These are phyloP conservation scores for Thermophis baileyi DNA, from an alignment of 2,113 vertebrate genomes.

Conservation along the genomic window DNA sequence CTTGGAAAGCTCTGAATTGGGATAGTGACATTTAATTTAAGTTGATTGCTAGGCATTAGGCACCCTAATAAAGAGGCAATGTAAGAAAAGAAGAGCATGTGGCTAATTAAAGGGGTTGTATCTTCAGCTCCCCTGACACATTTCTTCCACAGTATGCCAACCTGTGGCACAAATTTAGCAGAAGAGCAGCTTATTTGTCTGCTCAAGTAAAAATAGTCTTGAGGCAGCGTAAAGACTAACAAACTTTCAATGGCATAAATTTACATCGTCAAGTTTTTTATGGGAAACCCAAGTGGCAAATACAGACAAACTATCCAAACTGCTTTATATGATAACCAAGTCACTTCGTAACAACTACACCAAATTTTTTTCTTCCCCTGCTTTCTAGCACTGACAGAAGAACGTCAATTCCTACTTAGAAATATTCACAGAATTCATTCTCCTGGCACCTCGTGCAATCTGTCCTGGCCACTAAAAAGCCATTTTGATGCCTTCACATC, in stretches of 20 bases:
- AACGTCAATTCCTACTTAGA: neutral
- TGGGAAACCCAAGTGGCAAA: neutral
- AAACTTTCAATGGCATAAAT: neutral
- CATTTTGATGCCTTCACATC: neutral
- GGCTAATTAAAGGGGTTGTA: neutral
- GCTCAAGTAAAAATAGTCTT: neutral
- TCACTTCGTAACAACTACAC: neutral
- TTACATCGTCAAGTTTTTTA: neutral
- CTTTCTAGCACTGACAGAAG: neutral
- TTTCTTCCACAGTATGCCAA: neutral
- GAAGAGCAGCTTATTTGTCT: neutral
- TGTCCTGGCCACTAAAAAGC: neutral
- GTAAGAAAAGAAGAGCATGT: neutral
- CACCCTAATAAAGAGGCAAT: neutral
- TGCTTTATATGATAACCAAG: neutral
- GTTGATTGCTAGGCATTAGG: neutral
- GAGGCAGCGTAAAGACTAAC: neutral
- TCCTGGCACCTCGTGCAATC: neutral
- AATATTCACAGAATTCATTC: neutral
- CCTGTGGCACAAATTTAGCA: neutral
- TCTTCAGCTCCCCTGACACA: neutral
- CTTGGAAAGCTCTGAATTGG: neutral
- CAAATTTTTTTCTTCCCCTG: neutral
- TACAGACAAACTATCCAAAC: neutral
- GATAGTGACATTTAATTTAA: slow-evolving; percentile 4